These are phyloP conservation scores for Hylomyscus alleni DNA, from an alignment of 2,797 vertebrate genomes.

Conservation along the genomic window DNA sequence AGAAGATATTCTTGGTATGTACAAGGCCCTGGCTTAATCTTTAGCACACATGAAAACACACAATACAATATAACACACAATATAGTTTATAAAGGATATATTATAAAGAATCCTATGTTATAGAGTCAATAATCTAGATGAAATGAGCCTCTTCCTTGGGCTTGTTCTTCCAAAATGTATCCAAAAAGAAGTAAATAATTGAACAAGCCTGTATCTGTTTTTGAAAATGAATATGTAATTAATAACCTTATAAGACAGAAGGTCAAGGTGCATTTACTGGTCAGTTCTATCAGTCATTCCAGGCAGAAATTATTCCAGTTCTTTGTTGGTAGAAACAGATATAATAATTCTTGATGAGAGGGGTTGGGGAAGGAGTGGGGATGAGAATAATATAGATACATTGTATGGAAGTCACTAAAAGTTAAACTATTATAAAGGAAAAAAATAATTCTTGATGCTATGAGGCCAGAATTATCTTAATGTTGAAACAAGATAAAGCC, in stretches of 20 bases:
- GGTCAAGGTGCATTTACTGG: neutral
- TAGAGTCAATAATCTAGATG: neutral
- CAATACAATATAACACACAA: neutral
- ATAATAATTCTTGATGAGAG: neutral
- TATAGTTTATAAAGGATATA: neutral
- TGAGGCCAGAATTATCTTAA: neutral
- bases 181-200: neutral
- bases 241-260: neutral
- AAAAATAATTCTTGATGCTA: neutral
- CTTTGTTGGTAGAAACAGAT: neutral
- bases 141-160: neutral
- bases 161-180: neutral
- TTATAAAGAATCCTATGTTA: neutral
- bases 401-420: neutral
- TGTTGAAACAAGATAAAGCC: constrained; percentile 12
- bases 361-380: neutral
- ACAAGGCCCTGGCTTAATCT: neutral
- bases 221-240: neutral
- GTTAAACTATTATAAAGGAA: neutral
- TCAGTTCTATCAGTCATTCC: neutral
- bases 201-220: neutral
- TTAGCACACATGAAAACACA: neutral
- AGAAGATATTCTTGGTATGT: neutral
- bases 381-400: neutral
- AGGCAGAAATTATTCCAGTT: neutral